Conservation (phyloP, 1,140 invertebrate genomes). For the Zaprionus kolodkinae region DNA sequence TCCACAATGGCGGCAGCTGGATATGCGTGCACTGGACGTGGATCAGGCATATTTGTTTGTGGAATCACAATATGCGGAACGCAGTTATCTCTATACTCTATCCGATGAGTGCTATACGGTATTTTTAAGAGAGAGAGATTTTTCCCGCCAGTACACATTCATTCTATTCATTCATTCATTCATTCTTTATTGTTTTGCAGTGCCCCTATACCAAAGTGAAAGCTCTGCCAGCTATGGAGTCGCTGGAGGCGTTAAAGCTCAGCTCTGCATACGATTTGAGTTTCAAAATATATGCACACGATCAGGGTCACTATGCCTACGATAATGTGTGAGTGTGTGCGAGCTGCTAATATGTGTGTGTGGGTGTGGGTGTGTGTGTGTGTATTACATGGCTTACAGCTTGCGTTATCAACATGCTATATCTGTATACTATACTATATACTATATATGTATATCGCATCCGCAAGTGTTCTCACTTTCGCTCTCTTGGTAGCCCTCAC, state of each 20-base stretch:
- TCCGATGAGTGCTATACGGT: constrained; percentile 79
- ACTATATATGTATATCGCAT: constrained; percentile 8
- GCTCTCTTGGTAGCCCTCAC: constrained; percentile 31
- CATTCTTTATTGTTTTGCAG: constrained; percentile 53
- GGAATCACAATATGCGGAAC: constrained; percentile 31
- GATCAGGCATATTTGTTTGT: constrained; percentile 74
- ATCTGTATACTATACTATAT: too few relatives aligned
- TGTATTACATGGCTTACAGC: constrained; percentile 5
- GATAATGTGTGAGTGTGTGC: constrained; percentile 86
- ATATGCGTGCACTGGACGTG: constrained; percentile 71
- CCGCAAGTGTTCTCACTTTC: constrained; percentile 16
- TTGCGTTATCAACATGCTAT: constrained; percentile 7
- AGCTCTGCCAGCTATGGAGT: constrained; percentile 56
- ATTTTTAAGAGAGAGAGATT: constrained; percentile 7
- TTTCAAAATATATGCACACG: constrained; percentile 82
- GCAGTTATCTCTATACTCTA: constrained; percentile 66
- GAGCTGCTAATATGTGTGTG: constrained; percentile 7
- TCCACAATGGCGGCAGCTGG: constrained; percentile 69
- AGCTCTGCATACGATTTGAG: constrained; percentile 74
- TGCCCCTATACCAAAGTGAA: constrained; percentile 85
- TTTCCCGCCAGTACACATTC: constrained; percentile 37
- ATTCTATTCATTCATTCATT: constrained; percentile 12
- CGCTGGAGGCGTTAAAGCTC: constrained; percentile 74
- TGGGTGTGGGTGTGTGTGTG: neutral
- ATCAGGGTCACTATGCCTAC: constrained; percentile 84